Percentiles rank a stretch among this genome's conserved stretches.
Evolutionary conservation across 2,113 vertebrate species (phyloP).

Genomic region (Globicephala melas): DNA sequence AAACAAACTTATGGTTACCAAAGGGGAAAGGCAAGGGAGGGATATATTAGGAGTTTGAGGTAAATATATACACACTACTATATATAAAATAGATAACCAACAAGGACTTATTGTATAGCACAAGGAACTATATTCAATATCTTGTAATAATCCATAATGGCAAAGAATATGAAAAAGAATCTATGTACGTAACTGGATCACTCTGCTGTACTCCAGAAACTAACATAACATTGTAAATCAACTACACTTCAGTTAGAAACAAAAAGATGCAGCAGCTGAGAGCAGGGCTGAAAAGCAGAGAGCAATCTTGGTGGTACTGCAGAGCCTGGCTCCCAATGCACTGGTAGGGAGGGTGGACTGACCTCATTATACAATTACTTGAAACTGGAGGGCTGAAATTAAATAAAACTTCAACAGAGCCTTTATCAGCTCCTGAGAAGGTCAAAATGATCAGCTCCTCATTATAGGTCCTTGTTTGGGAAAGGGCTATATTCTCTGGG

Average conservation of each 20-base stretch:
- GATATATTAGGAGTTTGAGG: not conserved
- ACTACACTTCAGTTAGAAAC: not conserved
- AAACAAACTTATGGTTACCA: not conserved
- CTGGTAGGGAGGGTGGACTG: not conserved
- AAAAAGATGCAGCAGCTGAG: not conserved
- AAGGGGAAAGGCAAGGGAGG: not conserved
- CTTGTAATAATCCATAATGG: not conserved
- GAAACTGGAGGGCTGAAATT: not conserved
- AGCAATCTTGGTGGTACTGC: rapidly evolving
- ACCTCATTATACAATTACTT: not conserved
- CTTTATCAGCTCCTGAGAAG: too few relatives aligned
- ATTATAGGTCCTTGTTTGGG: not conserved
- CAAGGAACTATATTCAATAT: not conserved
- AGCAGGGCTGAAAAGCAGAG: not conserved
- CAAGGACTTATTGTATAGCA: not conserved
- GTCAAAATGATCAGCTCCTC: not conserved
- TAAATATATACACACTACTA: not conserved
- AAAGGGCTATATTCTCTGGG: not conserved
- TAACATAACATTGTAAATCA: not conserved
- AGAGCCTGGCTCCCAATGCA: not conserved
- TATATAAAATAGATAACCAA: not conserved
- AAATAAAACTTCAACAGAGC: not conserved
- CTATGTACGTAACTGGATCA: not conserved
- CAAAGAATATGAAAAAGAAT: not conserved
- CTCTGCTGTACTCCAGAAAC: not conserved